Conservation (phyloP, 1,140 invertebrate genomes). For the Anagrus nilaparvatae region DNA sequence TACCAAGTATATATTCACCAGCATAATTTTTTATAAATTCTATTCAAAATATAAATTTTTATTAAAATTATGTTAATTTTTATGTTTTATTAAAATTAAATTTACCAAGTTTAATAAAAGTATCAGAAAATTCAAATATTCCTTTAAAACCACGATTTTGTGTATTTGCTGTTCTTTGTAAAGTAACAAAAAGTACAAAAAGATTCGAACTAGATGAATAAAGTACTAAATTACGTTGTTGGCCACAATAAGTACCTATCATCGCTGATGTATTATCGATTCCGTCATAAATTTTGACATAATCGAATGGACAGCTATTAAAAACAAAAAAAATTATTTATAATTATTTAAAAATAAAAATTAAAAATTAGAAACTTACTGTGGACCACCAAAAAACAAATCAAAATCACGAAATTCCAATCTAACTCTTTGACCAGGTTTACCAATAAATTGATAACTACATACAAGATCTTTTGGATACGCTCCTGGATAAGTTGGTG, state of each 20-base stretch:
- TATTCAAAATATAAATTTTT: constrained; percentile 28
- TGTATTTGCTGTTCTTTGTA: constrained; percentile 78
- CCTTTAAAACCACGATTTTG: constrained; percentile 93
- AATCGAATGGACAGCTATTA: constrained; percentile 95
- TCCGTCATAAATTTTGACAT: constrained; percentile 94
- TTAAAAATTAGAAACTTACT: constrained; percentile 62
- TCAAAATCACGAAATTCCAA: constrained; percentile 98
- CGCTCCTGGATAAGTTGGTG: constrained; percentile 96
- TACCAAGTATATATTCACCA: constrained; percentile 86
- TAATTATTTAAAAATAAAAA: constrained; percentile 8
- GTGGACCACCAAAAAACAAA: constrained; percentile 94
- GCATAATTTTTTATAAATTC: constrained; percentile 83
- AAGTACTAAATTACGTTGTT: constrained; percentile 88
- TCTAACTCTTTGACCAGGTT: constrained; percentile 79
- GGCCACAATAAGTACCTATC: constrained; percentile 96
- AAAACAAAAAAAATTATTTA: constrained; percentile 11
- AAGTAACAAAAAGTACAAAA: constrained; percentile 80
- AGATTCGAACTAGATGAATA: constrained; percentile 86
- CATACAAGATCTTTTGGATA: constrained; percentile 95
- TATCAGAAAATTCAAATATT: constrained; percentile 92
- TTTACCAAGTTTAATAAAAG: constrained; percentile 89
- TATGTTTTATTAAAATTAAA: constrained; percentile 6
- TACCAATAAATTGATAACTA: constrained; percentile 89
- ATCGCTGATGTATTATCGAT: constrained; percentile 70
- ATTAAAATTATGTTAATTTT: not conserved